Percentiles rank a stretch among this genome's conserved stretches.
phyloP scores from a whole-genome alignment of 2,113 vertebrate genomes.

The Sander lucioperca region DNA sequence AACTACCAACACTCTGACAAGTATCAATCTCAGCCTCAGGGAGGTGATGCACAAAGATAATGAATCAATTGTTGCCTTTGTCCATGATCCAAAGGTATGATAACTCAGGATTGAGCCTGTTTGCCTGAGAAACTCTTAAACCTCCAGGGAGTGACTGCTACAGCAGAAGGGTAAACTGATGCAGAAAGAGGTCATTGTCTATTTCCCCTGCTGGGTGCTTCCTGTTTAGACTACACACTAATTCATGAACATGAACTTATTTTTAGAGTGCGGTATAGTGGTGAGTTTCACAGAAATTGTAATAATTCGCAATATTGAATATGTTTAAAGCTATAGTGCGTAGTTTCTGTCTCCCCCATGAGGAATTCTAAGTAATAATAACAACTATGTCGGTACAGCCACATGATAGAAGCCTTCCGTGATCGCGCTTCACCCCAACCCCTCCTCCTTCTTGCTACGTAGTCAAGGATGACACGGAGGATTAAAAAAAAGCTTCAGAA shows the following conservation, averaged over 20 bases:
- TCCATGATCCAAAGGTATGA: slow-evolving; percentile 75
- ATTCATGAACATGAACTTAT: slow-evolving; percentile 7
- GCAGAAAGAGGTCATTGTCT: slow-evolving; percentile 66
- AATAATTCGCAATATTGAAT: neutral
- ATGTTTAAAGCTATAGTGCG: neutral
- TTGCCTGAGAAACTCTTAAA: slow-evolving; percentile 58
- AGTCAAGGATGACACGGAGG: too few species aligned
- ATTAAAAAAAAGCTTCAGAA: too few species aligned
- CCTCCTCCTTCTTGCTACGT: too few species aligned
- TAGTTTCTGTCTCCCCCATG: too few species aligned
- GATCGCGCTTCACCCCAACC: too few species aligned
- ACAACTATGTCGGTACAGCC: too few species aligned
- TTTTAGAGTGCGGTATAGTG: neutral
- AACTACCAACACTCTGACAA: slow-evolving; percentile 63
- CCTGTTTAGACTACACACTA: neutral
- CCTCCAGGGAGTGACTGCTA: slow-evolving; percentile 60
- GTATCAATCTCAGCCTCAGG: slow-evolving; percentile 66
- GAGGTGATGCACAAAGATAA: slow-evolving; percentile 74
- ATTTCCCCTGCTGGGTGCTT: slow-evolving; percentile 22
- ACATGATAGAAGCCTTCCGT: too few species aligned
- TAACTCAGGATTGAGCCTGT: slow-evolving; percentile 63
- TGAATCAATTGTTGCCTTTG: slow-evolving; percentile 80
- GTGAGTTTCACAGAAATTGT: neutral
- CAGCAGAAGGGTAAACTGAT: slow-evolving; percentile 65
- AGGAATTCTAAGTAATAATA: too few species aligned